Evolutionary conservation across 2,888 invertebrate genomes (phyloP).

Genomic region (Lordiphosa andalusiaca): DNA sequence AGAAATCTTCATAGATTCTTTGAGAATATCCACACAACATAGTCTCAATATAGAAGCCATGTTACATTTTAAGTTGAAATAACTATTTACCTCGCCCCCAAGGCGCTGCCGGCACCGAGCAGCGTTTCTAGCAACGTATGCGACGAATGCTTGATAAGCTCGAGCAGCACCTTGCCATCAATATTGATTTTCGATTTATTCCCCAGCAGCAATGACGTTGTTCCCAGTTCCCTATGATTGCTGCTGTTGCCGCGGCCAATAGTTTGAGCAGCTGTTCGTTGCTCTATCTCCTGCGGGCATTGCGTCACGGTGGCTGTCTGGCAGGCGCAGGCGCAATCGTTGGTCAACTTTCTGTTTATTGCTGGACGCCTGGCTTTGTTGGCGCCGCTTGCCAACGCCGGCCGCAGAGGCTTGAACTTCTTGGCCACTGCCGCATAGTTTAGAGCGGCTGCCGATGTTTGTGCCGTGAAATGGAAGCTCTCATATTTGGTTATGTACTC

Average conservation of each 20-base stretch:
- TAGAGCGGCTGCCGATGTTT: conserved; percentile 50
- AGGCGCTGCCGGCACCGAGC: conserved; percentile 58
- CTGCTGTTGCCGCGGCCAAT: background rate
- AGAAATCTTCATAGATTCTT: no score
- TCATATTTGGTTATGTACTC: conserved; percentile 65
- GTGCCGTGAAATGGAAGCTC: conserved; percentile 59
- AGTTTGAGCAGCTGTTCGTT: background rate
- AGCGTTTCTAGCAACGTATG: conserved; percentile 56
- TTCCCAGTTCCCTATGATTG: conserved; percentile 25
- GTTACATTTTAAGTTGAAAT: background rate
- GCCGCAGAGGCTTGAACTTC: conserved; percentile 77
- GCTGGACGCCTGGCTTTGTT: conserved; percentile 58
- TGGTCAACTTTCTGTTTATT: conserved; percentile 31
- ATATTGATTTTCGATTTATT: conserved; percentile 34
- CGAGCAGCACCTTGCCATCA: conserved; percentile 49
- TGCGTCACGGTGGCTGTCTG: conserved; percentile 36
- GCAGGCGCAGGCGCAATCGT: conserved; percentile 70
- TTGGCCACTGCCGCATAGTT: conserved; percentile 75
- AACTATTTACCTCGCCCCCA: conserved; percentile 39
- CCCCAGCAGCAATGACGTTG: conserved; percentile 1
- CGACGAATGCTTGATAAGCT: conserved; percentile 60
- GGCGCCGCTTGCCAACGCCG: conserved; percentile 60
- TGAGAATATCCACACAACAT: no score
- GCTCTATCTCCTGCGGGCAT: conserved; percentile 36
- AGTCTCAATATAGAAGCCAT: no score